Evolutionary conservation across 2,113 vertebrate species (phyloP).

Genomic region (Pedetes capensis): DNA sequence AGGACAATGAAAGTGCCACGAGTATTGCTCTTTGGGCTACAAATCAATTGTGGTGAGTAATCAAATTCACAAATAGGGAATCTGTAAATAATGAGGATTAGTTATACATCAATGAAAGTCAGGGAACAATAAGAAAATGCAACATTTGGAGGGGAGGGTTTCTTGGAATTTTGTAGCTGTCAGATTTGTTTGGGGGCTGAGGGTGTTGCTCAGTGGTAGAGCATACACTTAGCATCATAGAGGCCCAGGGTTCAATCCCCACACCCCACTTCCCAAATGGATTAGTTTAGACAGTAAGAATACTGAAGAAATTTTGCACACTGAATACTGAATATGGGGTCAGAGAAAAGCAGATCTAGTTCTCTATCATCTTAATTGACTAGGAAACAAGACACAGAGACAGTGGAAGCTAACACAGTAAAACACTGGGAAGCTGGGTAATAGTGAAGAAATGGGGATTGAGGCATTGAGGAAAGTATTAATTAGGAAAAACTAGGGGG

Average conservation of each 20-base stretch:
- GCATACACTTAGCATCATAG: not conserved
- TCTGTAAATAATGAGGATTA: not conserved
- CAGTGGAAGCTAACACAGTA: not conserved
- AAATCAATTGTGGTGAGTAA: not conserved
- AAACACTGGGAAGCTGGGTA: not conserved
- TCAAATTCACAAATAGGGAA: not conserved
- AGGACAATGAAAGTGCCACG: not conserved
- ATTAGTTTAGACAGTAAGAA: not conserved
- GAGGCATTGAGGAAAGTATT: not conserved
- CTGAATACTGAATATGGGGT: not conserved
- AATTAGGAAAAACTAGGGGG: not conserved
- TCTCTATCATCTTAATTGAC: not conserved
- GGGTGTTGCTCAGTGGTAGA: not conserved
- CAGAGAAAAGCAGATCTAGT: not conserved
- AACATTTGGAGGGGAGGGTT: not conserved
- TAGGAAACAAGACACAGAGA: not conserved
- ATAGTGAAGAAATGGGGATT: not conserved
- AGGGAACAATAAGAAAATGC: not conserved
- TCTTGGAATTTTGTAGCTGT: not conserved
- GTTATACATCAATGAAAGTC: not conserved
- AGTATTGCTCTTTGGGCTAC: not conserved
- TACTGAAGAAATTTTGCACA: not conserved
- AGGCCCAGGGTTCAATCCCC: not conserved
- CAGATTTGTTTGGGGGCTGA: not conserved
- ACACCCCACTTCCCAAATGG: rapidly evolving